Evolutionary conservation across 2,113 vertebrate genomes (phyloP).

Genomic region (Campylorhamphus procurvoides): DNA sequence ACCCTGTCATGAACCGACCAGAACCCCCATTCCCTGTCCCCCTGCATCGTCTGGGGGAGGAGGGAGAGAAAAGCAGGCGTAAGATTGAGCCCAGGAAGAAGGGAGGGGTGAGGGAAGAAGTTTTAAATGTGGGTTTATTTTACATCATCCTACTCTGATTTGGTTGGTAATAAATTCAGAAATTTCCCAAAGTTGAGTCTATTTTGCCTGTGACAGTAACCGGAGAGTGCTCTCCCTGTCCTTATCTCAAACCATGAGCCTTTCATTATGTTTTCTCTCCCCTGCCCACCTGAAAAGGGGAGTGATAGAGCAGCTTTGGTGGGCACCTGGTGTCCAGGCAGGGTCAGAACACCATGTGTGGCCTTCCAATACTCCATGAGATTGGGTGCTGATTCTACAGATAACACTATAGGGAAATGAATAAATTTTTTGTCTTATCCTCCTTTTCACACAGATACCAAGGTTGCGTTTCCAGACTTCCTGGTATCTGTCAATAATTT

Average conservation of each 20-base stretch:
- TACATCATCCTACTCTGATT: not conserved
- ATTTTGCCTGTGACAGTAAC: not conserved
- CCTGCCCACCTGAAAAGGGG: not conserved
- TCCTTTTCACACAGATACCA: not conserved
- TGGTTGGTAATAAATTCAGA: not conserved
- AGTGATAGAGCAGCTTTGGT: not conserved
- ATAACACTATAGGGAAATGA: not conserved
- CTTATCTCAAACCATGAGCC: not conserved
- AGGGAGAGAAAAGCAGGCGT: not conserved
- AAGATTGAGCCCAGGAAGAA: not conserved
- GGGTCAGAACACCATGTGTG: not conserved
- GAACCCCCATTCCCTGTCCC: not conserved
- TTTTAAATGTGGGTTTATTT: not conserved
- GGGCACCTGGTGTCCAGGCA: not conserved
- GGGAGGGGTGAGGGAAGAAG: not conserved
- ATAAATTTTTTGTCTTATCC: not conserved
- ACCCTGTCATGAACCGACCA: not conserved
- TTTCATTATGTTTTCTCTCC: not conserved
- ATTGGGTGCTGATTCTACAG: not conserved
- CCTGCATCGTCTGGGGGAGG: not conserved
- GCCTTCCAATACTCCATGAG: not conserved
- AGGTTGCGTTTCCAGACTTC: not conserved
- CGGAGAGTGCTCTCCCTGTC: not conserved
- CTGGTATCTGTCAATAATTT: not conserved
- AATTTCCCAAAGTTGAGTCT: not conserved